phyloP scores from a whole-genome alignment of 1,140 invertebrate species.

The Babylonia areolata region DNA sequence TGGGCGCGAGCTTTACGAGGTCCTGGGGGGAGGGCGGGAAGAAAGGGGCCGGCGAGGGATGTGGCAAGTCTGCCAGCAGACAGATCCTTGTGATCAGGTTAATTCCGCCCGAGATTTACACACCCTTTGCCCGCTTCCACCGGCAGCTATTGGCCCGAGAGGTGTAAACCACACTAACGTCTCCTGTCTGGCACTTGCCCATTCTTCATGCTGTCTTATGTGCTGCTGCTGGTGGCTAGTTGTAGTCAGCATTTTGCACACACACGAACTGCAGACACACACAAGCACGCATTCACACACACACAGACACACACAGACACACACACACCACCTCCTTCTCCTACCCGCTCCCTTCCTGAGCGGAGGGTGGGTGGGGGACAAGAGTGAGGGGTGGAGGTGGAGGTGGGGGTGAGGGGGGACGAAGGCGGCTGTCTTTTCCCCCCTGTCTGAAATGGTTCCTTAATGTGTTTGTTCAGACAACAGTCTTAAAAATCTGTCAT shows the following conservation, averaged over 20 bases:
- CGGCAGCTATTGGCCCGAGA: conserved; percentile 8
- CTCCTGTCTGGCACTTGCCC: conserved; percentile 23
- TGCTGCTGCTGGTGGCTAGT: too few relatives aligned
- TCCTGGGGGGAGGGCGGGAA: background rate
- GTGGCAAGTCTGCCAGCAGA: conserved; percentile 17
- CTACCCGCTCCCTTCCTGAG: too few relatives aligned
- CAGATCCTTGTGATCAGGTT: conserved; percentile 1
- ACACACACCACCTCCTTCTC: too few relatives aligned
- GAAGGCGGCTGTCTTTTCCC: background rate
- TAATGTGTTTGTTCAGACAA: background rate
- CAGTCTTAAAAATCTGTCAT: background rate
- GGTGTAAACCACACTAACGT: conserved; percentile 33
- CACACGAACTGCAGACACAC: too few relatives aligned
- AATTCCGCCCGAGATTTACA: conserved; percentile 22
- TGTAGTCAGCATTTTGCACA: background rate
- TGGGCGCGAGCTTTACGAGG: background rate
- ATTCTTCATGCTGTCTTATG: conserved; percentile 7
- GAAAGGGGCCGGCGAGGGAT: background rate
- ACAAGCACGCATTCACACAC: too few relatives aligned
- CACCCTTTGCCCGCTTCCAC: conserved; percentile 20
- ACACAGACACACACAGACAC: too few relatives aligned
- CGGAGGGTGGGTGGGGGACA: too few relatives aligned
- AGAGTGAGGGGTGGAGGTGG: too few relatives aligned
- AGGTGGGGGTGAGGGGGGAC: too few relatives aligned
- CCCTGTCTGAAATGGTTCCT: background rate